These are phyloP conservation scores for Propithecus coquereli DNA, from an alignment of 2,113 vertebrate genomes.

Conservation along the genomic window DNA sequence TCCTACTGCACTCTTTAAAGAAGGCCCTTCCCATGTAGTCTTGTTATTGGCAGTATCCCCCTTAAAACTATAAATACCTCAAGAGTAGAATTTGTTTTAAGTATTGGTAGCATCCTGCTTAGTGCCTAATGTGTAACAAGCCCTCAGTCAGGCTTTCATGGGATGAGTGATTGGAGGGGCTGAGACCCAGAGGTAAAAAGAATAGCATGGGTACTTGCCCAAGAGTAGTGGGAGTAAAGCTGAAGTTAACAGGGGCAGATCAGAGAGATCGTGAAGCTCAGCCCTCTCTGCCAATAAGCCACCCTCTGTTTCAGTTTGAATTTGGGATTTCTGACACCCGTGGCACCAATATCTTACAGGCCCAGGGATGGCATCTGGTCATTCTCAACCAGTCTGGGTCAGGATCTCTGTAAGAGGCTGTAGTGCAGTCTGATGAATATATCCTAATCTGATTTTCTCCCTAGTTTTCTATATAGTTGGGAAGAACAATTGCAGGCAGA, in stretches of 20 bases:
- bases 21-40: neutral
- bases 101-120: neutral
- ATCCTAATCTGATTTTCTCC: neutral
- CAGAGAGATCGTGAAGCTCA: neutral
- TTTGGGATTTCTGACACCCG: neutral
- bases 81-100: neutral
- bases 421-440: neutral
- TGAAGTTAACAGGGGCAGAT: neutral
- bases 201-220: neutral
- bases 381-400: neutral
- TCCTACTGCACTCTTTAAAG: neutral
- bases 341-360: neutral
- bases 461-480: neutral
- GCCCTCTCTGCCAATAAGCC: neutral
- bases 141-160: neutral
- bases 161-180: neutral
- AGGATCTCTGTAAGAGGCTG: neutral
- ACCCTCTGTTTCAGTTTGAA: neutral
- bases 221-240: neutral
- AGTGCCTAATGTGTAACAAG: neutral
- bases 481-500: neutral
- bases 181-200: neutral
- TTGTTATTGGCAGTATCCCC: neutral
- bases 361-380: neutral
- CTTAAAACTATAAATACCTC: neutral